phyloP scores from a whole-genome alignment of 2,113 vertebrate genomes.

The Corythaixoides concolor region DNA sequence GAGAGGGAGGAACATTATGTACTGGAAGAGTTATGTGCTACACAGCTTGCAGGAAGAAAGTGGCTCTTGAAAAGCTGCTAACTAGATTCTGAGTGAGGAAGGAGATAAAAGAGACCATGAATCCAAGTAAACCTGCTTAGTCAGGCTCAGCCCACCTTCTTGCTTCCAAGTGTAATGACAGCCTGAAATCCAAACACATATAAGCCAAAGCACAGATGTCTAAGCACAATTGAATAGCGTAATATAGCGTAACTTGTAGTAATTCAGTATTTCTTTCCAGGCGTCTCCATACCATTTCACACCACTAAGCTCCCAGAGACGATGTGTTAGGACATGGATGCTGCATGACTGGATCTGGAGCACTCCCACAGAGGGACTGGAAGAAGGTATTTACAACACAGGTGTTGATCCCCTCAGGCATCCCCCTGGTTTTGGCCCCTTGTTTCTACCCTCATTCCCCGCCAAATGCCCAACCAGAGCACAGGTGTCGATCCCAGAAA shows the following conservation, averaged over 20 bases:
- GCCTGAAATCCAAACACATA: neutral
- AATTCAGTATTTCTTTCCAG: neutral
- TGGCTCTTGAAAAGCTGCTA: neutral
- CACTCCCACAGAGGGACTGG: neutral
- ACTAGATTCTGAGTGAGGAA: neutral
- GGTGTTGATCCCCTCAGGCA: neutral
- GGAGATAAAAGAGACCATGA: neutral
- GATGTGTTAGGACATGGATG: neutral
- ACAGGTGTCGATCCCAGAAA: neutral
- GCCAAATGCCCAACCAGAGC: neutral
- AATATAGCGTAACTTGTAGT: neutral
- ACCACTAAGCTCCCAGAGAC: neutral
- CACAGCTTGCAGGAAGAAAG: neutral
- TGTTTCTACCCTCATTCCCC: neutral
- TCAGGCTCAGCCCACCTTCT: neutral
- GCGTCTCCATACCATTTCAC: neutral
- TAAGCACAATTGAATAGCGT: neutral
- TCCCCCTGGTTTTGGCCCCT: neutral
- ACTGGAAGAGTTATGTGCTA: neutral
- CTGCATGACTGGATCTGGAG: neutral
- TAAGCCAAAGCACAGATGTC: neutral
- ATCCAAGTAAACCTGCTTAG: neutral
- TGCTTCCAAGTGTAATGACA: neutral
- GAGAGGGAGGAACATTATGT: neutral
- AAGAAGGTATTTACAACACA: neutral